Conservation (phyloP, 2,888 invertebrate species). For the Leptothorax acervorum region DNA sequence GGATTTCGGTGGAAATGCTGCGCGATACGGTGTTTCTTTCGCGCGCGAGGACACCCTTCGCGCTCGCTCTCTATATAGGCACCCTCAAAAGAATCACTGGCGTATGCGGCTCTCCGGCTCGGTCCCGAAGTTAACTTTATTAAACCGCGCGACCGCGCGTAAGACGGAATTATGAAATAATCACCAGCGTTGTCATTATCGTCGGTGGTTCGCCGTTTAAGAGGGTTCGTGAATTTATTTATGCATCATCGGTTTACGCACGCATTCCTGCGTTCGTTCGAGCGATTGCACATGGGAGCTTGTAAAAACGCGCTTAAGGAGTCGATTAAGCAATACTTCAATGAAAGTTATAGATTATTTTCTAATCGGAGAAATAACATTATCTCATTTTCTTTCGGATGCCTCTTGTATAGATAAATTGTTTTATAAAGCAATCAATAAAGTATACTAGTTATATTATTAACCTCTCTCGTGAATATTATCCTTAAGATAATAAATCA, state of each 20-base stretch:
- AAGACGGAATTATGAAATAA: constrained; percentile 68
- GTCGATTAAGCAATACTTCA: background rate
- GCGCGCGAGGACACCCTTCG: constrained; percentile 35
- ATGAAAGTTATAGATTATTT: constrained; percentile 15
- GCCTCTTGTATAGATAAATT: background rate
- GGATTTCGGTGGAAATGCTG: constrained; percentile 33
- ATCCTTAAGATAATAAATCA: constrained; percentile 5
- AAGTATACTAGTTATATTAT: background rate
- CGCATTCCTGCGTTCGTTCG: background rate
- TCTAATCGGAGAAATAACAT: background rate
- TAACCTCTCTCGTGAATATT: background rate
- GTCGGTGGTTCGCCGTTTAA: constrained; percentile 34
- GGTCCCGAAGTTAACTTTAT: constrained; percentile 64
- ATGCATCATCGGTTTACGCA: constrained; percentile 32
- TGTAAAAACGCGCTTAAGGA: background rate
- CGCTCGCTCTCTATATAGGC: constrained; percentile 25
- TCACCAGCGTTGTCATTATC: constrained; percentile 53
- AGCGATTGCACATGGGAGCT: background rate
- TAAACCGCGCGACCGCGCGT: constrained; percentile 60
- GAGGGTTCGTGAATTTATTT: constrained; percentile 51
- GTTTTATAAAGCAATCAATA: background rate
- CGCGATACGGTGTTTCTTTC: constrained; percentile 51
- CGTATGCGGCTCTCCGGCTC: constrained; percentile 52
- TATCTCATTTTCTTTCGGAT: background rate
- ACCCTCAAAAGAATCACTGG: constrained; percentile 66